Conservation (phyloP, 2,888 invertebrate species). For the Portevinia maculata region DNA sequence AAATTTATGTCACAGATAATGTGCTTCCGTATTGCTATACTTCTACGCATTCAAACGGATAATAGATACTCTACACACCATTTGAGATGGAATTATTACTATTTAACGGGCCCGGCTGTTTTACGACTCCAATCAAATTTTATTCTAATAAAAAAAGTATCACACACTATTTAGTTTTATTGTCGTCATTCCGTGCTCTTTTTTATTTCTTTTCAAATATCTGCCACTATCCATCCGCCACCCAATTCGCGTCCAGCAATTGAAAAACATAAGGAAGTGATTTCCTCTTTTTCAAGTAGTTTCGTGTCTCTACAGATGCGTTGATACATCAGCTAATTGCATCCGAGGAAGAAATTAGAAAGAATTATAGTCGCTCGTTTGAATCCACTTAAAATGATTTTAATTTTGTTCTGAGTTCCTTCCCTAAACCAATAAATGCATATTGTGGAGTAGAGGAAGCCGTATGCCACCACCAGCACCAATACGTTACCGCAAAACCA, state of each 20-base stretch:
- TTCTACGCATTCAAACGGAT: not conserved
- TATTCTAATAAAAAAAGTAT: conserved; percentile 48
- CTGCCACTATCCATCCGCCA: not conserved
- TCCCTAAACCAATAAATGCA: conserved; percentile 52
- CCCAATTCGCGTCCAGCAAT: conserved; percentile 5
- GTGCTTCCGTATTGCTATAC: not conserved
- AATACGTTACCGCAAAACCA: conserved; percentile 25
- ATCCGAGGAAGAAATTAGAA: conserved; percentile 69
- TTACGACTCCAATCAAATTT: conserved; percentile 23
- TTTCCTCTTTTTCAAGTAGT: conserved; percentile 25
- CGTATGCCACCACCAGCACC: conserved; percentile 56
- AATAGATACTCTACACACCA: too few relatives aligned
- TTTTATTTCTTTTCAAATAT: conserved; percentile 32
- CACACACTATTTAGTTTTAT: conserved; percentile 40
- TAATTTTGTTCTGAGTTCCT: conserved; percentile 41
- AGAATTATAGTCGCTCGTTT: conserved; percentile 71
- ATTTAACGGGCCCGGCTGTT: not conserved
- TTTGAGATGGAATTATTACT: not conserved
- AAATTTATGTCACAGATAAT: not conserved
- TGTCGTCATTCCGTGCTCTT: conserved; percentile 33
- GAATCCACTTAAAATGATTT: conserved; percentile 73
- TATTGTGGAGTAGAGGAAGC: conserved; percentile 27
- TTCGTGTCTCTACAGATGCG: conserved; percentile 26
- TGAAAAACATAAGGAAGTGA: conserved; percentile 56
- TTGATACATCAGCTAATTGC: conserved; percentile 66